Base-by-base conservation (phyloP, 2,113 vertebrate genomes). In the Paramormyrops kingsleyae region DNA sequence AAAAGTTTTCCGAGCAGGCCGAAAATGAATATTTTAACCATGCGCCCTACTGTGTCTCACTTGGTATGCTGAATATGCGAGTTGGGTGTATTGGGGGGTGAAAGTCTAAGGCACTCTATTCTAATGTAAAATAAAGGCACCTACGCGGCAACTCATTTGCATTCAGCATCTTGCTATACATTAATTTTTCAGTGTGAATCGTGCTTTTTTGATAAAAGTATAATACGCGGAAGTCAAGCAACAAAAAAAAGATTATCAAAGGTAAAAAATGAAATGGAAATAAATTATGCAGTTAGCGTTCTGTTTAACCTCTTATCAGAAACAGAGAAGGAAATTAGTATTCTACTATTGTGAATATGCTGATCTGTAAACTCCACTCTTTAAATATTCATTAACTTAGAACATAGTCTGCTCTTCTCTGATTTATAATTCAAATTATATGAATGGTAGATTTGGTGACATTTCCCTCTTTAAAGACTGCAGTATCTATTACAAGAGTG, bases 391-490 rank as follows among this genome's bases (percentile, higher is more conserved):
- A 96, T 96, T 94, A 94, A 92, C 93, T 93, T 84, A 91, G 95
- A 94, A 96, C 95, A 93, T 92, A 94, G 94, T 94, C 93, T 93
- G 94, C 93, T 94, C 92, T 91, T 93, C 93, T 94, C 93, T 95
- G 95, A 96, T 96, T 96, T 94, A 96, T 96, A 95, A 96, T 96
- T 96, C 93, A 96, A 94, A 95, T 95, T 92, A 94, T 95, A 96
- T 96, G 94, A 96, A 96, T 95, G 95, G 95, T 96, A 95, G 94
- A 95, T 95, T 94, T 94, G 94, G 92, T 94, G 94, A 92, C 92
- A 91, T 91, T 92, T 93, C 74, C 92, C 90, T 91, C 91, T 88
- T 77, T 92, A 92, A 90, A 91, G 92, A 90, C 92, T 91, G 91
- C 91, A 92, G 92, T 93, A 94, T 95, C 89, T 88, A 46, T 90